Percentiles rank a stretch among this genome's conserved stretches.
phyloP scores from a whole-genome alignment of 2,113 vertebrate genomes.

The Conger conger region DNA sequence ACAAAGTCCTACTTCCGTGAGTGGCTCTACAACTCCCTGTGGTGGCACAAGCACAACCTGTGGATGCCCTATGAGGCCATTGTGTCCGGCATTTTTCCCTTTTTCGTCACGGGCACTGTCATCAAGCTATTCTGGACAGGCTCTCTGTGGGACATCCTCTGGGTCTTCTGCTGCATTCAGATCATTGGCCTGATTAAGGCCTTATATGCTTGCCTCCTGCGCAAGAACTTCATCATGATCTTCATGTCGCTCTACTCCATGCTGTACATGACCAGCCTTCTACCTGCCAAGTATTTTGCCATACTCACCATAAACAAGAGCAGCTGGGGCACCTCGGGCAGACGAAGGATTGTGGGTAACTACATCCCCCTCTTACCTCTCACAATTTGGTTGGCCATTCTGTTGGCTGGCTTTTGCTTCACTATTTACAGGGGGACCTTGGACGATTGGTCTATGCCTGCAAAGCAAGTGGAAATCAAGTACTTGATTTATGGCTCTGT shows the following conservation, averaged over 20 bases:
- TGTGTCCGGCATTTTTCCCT: constrained; percentile 85
- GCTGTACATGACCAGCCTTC: constrained; percentile 86
- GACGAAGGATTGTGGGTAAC: constrained; percentile 82
- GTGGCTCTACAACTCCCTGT: constrained; percentile 89
- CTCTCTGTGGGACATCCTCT: constrained; percentile 83
- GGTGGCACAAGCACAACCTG: constrained; percentile 90
- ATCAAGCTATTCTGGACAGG: constrained; percentile 82
- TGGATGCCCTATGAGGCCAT: constrained; percentile 95
- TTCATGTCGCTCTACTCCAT: constrained; percentile 86
- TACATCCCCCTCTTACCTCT: constrained; percentile 81
- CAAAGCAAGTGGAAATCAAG: constrained; percentile 61
- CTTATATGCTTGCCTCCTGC: constrained; percentile 77
- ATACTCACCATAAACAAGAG: constrained; percentile 86
- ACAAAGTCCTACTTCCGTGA: constrained; percentile 91
- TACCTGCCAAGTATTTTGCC: constrained; percentile 88
- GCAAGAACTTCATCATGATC: constrained; percentile 73
- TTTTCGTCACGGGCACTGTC: constrained; percentile 86
- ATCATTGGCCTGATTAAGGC: constrained; percentile 84
- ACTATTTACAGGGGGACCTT: constrained; percentile 67
- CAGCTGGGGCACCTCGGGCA: constrained; percentile 88
- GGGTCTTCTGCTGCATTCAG: constrained; percentile 86
- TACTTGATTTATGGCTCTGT: constrained; percentile 71
- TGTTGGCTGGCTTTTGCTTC: constrained; percentile 74
- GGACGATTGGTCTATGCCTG: constrained; percentile 59
- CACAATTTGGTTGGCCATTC: constrained; percentile 75